Evolutionary conservation across 2,888 invertebrate genomes (phyloP), one percentile per base, ranked within the genome.

Genomic region (Megaustenia siamemsis): DNA sequence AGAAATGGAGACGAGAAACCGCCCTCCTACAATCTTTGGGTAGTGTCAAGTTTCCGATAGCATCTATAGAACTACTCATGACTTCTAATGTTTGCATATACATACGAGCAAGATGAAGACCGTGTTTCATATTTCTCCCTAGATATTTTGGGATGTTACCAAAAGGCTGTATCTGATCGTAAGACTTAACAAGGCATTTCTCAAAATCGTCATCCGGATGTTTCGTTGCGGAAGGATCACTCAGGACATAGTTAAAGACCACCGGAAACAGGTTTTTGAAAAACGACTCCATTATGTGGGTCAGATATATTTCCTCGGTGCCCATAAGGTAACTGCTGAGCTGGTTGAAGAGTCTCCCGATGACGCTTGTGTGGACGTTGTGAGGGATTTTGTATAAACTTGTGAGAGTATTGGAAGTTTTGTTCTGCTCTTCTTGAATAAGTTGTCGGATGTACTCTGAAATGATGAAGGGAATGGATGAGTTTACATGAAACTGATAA

Each of bases 261-360:
- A 96, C 95, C 1, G 97, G 97, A 93, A 98, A 98, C 80, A 98
- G 95, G 87, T 96, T 96, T 80, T 96, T 95, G 94, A 98, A 98
- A 95, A 98, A 97, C 75, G 88, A 88, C 35, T 89, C 88, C 12
- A 93, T 90, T 63, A 91, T 90, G 28, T 90, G 90, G 82, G 90
- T 89, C 32, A 93, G 88, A 38, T 86, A 86, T 56, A 88, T 87
- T 82, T 95, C 93, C 85, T 45, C 60, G 28, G 24, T 68, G 69
- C 53, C 45, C 32, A 28, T 24, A 40, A 83, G 76, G 93, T 95
- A 96, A 90, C 95, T 95, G 92, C 96, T 95, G 89, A 97, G 96
- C 92, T 96, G 96, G 85, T 96, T 95, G 95, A 97, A 98, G 66
- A 98, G 95, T 53, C 95, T 94, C 77, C 95, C 95, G 85, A 97